Conservation (phyloP, 2,888 invertebrate species). For the Teinopalpus imperialis region DNA sequence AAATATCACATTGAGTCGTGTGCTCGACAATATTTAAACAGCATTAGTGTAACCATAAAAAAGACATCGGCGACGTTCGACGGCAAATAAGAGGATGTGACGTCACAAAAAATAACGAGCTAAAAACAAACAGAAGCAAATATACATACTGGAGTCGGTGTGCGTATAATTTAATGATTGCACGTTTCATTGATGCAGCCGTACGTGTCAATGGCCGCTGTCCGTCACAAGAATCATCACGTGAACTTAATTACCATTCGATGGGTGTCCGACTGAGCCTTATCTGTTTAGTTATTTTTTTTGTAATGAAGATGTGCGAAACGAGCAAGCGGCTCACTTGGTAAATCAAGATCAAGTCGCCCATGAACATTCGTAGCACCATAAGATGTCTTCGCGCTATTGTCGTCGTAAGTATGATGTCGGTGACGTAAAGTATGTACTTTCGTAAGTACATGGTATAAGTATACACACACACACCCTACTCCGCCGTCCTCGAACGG, state of each 20-base stretch:
- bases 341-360: no score
- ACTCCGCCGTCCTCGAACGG: no score
- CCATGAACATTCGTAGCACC: no score
- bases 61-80: constrained; percentile 48
- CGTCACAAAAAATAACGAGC: constrained; percentile 57
- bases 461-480: no score
- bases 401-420: no score
- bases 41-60: constrained; percentile 26
- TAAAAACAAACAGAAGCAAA: constrained; percentile 51
- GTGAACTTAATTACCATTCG: constrained; percentile 45
- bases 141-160: constrained; percentile 42
- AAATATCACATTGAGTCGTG: constrained; percentile 9
- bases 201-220: constrained; percentile 18
- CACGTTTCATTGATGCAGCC: constrained; percentile 16
- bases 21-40: constrained; percentile 27
- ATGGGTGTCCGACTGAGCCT: background rate
- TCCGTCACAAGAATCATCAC: constrained; percentile 38
- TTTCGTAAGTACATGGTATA: no score
- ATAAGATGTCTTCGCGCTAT: no score
- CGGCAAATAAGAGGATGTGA: constrained; percentile 40
- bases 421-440: no score
- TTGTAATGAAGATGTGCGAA: no score
- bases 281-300: no score
- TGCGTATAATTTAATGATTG: constrained; percentile 20
- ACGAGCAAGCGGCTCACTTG: no score